Evolutionary conservation across 2,797 vertebrate genomes (phyloP).

Genomic region (Lates japonicus): DNA sequence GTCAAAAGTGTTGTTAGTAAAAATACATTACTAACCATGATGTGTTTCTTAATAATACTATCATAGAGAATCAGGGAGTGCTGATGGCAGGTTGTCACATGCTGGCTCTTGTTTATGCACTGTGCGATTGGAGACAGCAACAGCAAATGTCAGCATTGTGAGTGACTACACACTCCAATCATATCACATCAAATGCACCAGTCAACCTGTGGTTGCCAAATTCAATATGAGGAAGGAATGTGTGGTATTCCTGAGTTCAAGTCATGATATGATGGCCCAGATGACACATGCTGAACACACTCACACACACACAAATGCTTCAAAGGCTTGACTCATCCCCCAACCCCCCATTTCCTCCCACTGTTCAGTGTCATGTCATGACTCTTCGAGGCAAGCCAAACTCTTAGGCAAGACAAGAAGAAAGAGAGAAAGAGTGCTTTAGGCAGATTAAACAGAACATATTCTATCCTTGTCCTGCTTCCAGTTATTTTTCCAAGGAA

Average conservation of each 20-base stretch:
- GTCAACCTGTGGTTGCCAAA: slow-evolving; percentile 46
- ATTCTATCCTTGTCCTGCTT: slow-evolving; percentile 5
- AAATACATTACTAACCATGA: not conserved
- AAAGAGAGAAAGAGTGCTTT: slow-evolving; percentile 7
- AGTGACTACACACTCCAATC: slow-evolving; percentile 46
- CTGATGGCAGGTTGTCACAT: slow-evolving; percentile 30
- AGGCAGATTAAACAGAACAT: slow-evolving; percentile 13
- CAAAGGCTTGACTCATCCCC: slow-evolving; percentile 72
- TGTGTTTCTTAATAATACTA: slow-evolving; percentile 16
- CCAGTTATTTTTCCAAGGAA: slow-evolving; percentile 25
- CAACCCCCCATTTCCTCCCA: slow-evolving; percentile 57
- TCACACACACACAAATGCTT: slow-evolving; percentile 35
- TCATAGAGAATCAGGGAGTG: slow-evolving; percentile 3
- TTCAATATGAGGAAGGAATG: slow-evolving; percentile 60
- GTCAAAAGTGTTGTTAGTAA: not conserved
- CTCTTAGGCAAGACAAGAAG: slow-evolving; percentile 50
- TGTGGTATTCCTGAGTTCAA: slow-evolving; percentile 70
- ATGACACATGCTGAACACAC: slow-evolving; percentile 70
- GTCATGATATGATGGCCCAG: slow-evolving; percentile 67
- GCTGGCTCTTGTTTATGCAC: slow-evolving; percentile 21
- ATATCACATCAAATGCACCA: slow-evolving; percentile 29
- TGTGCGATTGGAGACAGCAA: slow-evolving; percentile 14
- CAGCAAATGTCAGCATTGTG: slow-evolving; percentile 39
- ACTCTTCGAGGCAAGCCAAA: slow-evolving; percentile 53
- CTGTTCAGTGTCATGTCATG: slow-evolving; percentile 65